A percentile compares a stretch with the other conserved stretches of the same genome.
Conservation (phyloP, 2,113 vertebrate genomes). For the Cyanoderma ruficeps region DNA sequence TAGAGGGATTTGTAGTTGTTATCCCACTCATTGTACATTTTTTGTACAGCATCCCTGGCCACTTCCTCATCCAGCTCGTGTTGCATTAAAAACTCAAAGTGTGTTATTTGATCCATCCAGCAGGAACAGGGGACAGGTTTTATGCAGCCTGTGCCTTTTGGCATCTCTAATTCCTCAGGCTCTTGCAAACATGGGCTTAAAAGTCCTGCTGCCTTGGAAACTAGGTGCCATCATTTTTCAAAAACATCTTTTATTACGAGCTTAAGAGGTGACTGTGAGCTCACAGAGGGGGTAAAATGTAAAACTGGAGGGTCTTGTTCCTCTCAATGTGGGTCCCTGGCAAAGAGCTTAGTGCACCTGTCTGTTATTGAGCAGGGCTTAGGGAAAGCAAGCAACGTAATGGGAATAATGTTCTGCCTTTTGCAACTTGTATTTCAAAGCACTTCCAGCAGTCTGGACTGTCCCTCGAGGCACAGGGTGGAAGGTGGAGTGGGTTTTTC, state of each 20-base stretch:
- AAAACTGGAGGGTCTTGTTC: slow-evolving; percentile 28
- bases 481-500: background rate
- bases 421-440: slow-evolving; percentile 47
- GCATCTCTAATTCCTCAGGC: background rate
- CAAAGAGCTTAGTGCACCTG: slow-evolving; percentile 51
- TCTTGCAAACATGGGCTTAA: background rate
- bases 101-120: background rate
- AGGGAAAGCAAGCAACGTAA: background rate
- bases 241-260: background rate
- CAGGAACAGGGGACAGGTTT: slow-evolving; percentile 5
- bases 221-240: slow-evolving; percentile 38
- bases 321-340: background rate
- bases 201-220: slow-evolving; percentile 49
- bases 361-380: slow-evolving; percentile 24
- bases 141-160: background rate
- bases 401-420: slow-evolving; percentile 7
- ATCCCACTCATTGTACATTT: background rate
- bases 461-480: background rate
- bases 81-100: background rate
- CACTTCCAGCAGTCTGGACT: background rate
- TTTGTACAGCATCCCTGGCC: background rate
- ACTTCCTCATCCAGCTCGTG: background rate
- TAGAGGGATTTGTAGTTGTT: slow-evolving; percentile 25
- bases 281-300: background rate
- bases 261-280: background rate